These are phyloP conservation scores for Cossypha polioptera DNA, from an alignment of 2,797 vertebrate species.

Conservation along the genomic window DNA sequence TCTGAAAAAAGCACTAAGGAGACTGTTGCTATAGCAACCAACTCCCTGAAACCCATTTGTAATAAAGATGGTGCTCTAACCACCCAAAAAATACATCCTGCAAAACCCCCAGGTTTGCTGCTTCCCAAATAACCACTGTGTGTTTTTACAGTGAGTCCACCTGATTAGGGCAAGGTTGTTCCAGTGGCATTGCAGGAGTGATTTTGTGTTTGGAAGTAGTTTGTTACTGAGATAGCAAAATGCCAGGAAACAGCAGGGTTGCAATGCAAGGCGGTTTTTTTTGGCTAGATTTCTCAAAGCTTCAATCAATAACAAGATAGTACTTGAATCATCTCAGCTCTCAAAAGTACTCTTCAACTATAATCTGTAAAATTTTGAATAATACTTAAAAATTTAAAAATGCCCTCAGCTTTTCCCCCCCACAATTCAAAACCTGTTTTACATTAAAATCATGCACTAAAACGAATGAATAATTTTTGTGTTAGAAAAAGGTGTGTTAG, in stretches of 20 bases:
- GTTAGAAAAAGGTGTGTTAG: neutral
- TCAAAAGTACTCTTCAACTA: neutral
- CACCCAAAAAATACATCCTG: neutral
- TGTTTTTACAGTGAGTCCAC: neutral
- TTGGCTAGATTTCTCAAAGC: neutral
- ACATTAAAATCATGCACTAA: neutral
- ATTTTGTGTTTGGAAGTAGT: neutral
- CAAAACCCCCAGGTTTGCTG: neutral
- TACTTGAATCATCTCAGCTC: neutral
- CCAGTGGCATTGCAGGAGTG: neutral
- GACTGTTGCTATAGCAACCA: constrained; percentile 60
- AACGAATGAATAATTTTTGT: neutral
- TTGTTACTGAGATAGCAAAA: neutral
- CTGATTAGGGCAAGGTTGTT: neutral
- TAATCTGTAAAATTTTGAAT: neutral
- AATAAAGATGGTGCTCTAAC: constrained; percentile 19
- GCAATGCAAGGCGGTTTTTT: neutral
- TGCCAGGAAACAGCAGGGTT: neutral
- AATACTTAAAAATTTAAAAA: neutral
- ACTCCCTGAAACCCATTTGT: neutral
- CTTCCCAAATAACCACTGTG: neutral
- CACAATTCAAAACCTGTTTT: neutral
- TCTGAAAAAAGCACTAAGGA: neutral
- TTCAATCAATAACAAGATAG: neutral
- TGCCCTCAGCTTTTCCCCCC: neutral